Conservation (phyloP, 2,797 vertebrate genomes). For the Xenops minutus region DNA sequence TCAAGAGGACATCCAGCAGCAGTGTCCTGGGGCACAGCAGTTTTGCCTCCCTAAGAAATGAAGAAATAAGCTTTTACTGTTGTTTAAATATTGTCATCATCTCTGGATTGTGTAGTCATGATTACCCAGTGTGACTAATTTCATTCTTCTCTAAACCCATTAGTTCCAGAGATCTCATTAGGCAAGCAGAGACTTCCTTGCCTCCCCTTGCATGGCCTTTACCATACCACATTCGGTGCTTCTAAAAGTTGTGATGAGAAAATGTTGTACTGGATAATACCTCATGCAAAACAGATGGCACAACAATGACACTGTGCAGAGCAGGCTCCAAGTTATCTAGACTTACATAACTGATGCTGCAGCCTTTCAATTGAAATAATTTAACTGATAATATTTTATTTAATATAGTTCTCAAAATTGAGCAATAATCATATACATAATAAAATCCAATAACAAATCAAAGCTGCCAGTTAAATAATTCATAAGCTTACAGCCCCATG, state of each 20-base stretch:
- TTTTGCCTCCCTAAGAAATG: background rate
- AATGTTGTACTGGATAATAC: conserved; percentile 32
- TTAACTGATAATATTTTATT: background rate
- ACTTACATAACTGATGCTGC: background rate
- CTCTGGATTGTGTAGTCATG: background rate
- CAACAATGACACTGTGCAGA: conserved; percentile 11
- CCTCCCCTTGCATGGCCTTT: background rate
- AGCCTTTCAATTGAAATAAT: background rate
- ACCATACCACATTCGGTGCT: conserved; percentile 15
- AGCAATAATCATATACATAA: background rate
- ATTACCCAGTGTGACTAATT: background rate
- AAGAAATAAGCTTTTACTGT: background rate
- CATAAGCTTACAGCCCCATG: background rate
- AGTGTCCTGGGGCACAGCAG: background rate
- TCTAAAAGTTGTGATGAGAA: conserved; percentile 27
- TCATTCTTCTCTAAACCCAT: background rate
- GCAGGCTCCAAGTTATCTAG: background rate
- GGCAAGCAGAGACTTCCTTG: background rate
- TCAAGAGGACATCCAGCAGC: background rate
- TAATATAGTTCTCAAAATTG: background rate
- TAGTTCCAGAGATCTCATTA: conserved; percentile 20
- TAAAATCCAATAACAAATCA: background rate
- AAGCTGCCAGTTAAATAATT: background rate
- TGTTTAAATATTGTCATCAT: background rate
- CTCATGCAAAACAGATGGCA: conserved; percentile 61